Base-by-base conservation (phyloP, 2,888 invertebrate genomes). In the Margaritifera margaritifera region DNA sequence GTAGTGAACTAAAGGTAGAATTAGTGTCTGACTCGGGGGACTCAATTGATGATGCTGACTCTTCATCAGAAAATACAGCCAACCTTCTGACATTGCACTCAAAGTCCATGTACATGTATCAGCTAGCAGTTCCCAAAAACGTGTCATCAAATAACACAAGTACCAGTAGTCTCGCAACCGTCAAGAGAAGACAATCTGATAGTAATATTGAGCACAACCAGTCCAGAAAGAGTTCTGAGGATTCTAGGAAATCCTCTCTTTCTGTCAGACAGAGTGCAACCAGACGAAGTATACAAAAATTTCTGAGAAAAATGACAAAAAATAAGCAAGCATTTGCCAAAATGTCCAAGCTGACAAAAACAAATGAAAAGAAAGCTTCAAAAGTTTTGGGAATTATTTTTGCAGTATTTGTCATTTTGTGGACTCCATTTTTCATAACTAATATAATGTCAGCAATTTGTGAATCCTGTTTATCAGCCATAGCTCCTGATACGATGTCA, bases 321-420 rank as follows among this genome's bases (percentile, higher is more conserved):
- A 68, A 64, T 11, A 65, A 51, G 31, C 71, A 75, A 50, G 72
- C 74, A 25, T 69, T 78, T 8, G 78, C 73, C 64, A 81, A 81
- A 3, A 66, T 84, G 31, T 82, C 85, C 25, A 82, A 81, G 27
- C 83, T 84, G 71, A 80, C 84, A 4, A 85, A 82, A n/a, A 80
- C 80, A 52, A 89, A 89, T 69, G 89, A 89, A 72, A 81, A 80
- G 66, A 89, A 89, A 73, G 89, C 89, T 0, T 87, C 89, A 8
- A 88, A 89, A 75, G 89, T 89, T n/a, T 76, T 89, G 50, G 88
- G 88, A 18, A 88, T 89, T 57, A 89, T 89, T 52, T 89, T 89
- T 74, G 84, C 82, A 22, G 88, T 89, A 19, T 89, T 89, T 80
- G 86, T 89, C 4, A 77, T 87, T 15, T 71, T 88, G 62, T 89